Conservation (phyloP, 2,888 invertebrate genomes). For the Andrena haemorrhoa region DNA sequence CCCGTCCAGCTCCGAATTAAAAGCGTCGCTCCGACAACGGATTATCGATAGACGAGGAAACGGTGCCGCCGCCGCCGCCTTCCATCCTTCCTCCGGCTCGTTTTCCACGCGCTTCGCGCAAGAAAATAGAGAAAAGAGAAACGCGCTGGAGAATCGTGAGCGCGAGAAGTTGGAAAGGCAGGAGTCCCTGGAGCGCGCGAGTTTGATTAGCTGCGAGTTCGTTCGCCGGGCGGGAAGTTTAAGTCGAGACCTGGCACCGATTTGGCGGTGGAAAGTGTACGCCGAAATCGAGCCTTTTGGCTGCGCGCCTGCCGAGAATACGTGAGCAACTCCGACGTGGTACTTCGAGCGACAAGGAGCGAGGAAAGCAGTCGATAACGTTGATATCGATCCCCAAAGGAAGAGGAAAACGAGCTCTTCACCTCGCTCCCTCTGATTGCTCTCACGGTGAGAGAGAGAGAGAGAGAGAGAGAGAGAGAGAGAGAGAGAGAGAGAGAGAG, state of each 20-base stretch:
- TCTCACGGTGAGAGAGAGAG: conserved; percentile 15
- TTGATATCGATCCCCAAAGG: conserved; percentile 79
- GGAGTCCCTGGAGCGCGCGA: background rate
- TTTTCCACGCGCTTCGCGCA: background rate
- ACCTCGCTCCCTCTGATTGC: conserved; percentile 60
- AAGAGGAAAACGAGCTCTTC: conserved; percentile 72
- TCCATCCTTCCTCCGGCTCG: background rate
- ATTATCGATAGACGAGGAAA: conserved; percentile 31
- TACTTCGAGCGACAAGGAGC: conserved; percentile 65
- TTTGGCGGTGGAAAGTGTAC: conserved; percentile 44
- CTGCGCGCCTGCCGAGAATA: conserved; percentile 68
- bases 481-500: conserved; percentile 5
- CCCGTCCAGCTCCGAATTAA: conserved; percentile 40
- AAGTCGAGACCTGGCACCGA: conserved; percentile 57
- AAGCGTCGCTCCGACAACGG: conserved; percentile 14
- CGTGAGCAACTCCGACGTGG: conserved; percentile 49
- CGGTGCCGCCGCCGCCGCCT: background rate
- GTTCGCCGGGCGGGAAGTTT: conserved; percentile 4
- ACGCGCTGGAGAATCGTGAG: background rate
- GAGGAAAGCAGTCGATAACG: conserved; percentile 76
- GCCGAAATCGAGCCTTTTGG: conserved; percentile 73
- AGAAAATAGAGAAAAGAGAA: too few species aligned
- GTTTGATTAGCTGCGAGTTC: background rate
- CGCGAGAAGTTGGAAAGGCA: background rate
- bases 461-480: background rate